Percentiles rank a stretch among this genome's conserved stretches.
Evolutionary conservation across 1,140 invertebrate species (phyloP).

Genomic region (Hesperophylax magnus): DNA sequence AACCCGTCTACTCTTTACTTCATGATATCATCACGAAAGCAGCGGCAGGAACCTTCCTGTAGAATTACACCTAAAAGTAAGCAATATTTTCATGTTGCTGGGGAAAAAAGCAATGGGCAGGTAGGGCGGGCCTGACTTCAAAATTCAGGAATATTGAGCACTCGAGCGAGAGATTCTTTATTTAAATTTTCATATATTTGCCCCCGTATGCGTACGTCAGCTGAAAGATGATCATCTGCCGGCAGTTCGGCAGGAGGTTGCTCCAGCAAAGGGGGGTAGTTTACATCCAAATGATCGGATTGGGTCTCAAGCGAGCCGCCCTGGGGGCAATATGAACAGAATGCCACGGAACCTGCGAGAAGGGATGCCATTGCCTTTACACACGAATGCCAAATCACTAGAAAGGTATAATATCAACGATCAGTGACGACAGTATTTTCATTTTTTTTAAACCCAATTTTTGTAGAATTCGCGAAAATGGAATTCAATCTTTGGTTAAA

Average conservation of each 20-base stretch:
- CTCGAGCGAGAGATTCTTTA: constrained; percentile 11
- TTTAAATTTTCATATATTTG: constrained; percentile 40
- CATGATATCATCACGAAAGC: too few species aligned
- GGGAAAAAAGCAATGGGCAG: too few species aligned
- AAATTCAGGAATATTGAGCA: constrained; percentile 27
- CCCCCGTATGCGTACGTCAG: constrained; percentile 30
- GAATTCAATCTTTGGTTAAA: too few species aligned
- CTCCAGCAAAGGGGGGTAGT: constrained; percentile 31
- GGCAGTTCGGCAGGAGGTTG: not conserved
- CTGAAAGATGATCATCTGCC: constrained; percentile 20
- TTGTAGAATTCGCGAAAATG: too few species aligned
- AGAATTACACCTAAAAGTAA: too few species aligned
- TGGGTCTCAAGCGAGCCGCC: constrained; percentile 27
- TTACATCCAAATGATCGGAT: constrained; percentile 55
- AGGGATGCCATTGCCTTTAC: not conserved
- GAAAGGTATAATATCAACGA: constrained; percentile 2
- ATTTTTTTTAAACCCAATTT: too few species aligned
- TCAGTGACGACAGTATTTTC: not conserved
- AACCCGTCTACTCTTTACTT: too few species aligned
- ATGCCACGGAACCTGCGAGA: not conserved
- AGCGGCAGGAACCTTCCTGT: too few species aligned
- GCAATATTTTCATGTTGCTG: too few species aligned
- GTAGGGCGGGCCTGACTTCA: not conserved
- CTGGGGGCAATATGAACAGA: constrained; percentile 37
- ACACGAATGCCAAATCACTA: not conserved